Evolutionary conservation across 1,140 invertebrate species (phyloP), one percentile per base, ranked within the genome.

Genomic region (Leptestheria dahalacensis): DNA sequence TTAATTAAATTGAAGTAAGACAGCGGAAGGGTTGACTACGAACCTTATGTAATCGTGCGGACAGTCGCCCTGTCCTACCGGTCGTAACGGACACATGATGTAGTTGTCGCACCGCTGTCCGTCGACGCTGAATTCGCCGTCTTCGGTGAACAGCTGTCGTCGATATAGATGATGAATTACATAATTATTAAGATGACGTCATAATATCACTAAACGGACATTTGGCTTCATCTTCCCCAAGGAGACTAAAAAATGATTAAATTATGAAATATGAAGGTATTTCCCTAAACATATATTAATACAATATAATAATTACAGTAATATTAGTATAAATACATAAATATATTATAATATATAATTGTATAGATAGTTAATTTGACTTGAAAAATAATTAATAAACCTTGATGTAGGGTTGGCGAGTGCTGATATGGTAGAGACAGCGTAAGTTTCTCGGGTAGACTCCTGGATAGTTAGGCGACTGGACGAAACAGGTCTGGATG

Each of bases 21-120:
- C 24, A 11, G 29, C 24, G 18, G 18, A 10, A 6, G 3, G 9
- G 18, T 18, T 15, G 9, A 24, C 9, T 24, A 2, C 24, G 15
- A 9, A 60, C 65, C 81, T 79, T 59, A 94, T 84, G 73, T 88
- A 91, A 69, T 94, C 91, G 71, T 85, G 91, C 0, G 88, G 89
- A 69, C 91, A 94, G 65, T 89, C 85, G 79, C 81, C 79, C 61
- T 86, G 88, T 33, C 84, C 86, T 48, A 91, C 88, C 1, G 88
- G 87, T 62, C 88, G 77, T 81, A 93, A 91, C 12, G 90, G 90
- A 68, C 91, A 94, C 2, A 89, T 89, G 83, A 94, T 91, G 61
- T 92, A 88, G 70, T 92, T 92, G 70, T 93, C 90, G 68, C 91
- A 94, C 54, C 89, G 77, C 66, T 92, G 88, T 0, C 90, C 90